Evolutionary conservation across 1,140 invertebrate species (phyloP), one percentile per base, ranked within the genome.

Genomic region (Hestina assimilis): DNA sequence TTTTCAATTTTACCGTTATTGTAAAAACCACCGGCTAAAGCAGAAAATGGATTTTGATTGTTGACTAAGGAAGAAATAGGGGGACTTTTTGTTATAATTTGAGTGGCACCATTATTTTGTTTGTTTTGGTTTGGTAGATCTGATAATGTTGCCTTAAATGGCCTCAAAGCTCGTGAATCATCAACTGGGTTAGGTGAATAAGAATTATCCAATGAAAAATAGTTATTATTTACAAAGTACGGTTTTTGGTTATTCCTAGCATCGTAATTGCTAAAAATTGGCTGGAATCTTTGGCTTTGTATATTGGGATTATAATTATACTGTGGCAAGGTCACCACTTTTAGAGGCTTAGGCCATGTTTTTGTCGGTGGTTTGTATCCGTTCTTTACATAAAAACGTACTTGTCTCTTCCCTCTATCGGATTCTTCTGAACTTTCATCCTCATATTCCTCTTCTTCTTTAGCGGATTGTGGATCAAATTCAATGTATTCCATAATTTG

Each of bases 11-110:
- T 72, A 69, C 51, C 68, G 54, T 90, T 91, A 69, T 91, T 91
- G 48, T 85, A 91, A 77, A 91, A 91, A 24, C 90, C 90, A 28
- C 90, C 90, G 65, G 89, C 79, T 28, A 90, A 82, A 11, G 90
- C 72, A 4, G 82, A 52, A 69, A 86, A 90, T 8, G 86, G 85
- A 24, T 84, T 83, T 59, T 88, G 83, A 64, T 77, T 81, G 31
- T 72, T 79, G 33, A 72, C 71, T 11, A 89, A 70, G 3, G 83
- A 78, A 4, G 89, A 89, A 63, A 89, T 89, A 4, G 87, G 89
- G n/a, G 89, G 89, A 65, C 85, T 80, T 82, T 89, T 89, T 41
- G 89, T 89, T 33, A 89, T 89, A 20, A 87, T 75, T 66, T 83
- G 79, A 19, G 74, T 76, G n/a, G 69, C 56, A 28, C 56, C 48